phyloP scores from a whole-genome alignment of 2,797 vertebrate species.

The Loris lydekkerianus region DNA sequence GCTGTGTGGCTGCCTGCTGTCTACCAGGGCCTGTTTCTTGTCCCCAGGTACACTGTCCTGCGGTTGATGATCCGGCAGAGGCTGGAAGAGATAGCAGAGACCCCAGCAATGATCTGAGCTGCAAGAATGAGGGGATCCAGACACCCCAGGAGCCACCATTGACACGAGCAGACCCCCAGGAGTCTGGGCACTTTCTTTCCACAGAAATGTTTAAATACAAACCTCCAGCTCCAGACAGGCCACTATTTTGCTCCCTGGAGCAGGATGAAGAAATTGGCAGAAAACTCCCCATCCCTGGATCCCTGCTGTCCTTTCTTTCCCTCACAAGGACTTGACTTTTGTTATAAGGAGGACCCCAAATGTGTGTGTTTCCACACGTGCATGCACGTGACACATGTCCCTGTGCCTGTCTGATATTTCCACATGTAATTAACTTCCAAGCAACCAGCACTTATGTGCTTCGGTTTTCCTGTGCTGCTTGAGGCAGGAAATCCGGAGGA shows the following conservation, averaged over 20 bases:
- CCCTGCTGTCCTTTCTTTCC: background rate
- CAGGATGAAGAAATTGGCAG: background rate
- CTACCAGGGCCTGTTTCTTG: background rate
- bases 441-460: background rate
- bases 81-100: constrained; percentile 92
- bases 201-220: background rate
- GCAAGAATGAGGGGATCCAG: background rate
- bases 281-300: background rate
- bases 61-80: constrained; percentile 95
- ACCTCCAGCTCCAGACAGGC: background rate
- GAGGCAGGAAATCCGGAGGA: background rate
- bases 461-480: background rate
- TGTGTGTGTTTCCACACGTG: background rate
- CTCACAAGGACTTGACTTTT: constrained; percentile 50
- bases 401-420: constrained; percentile 32
- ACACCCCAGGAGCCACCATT: accelerated
- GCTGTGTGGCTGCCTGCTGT: background rate
- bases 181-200: background rate
- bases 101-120: constrained; percentile 85
- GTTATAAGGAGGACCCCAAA: constrained; percentile 24
- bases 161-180: background rate
- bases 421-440: constrained; percentile 12
- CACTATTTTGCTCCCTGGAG: background rate
- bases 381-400: background rate
- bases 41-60: constrained; percentile 93